phyloP scores from a whole-genome alignment of 2,888 invertebrate genomes.

The Bhutanitis thaidina region DNA sequence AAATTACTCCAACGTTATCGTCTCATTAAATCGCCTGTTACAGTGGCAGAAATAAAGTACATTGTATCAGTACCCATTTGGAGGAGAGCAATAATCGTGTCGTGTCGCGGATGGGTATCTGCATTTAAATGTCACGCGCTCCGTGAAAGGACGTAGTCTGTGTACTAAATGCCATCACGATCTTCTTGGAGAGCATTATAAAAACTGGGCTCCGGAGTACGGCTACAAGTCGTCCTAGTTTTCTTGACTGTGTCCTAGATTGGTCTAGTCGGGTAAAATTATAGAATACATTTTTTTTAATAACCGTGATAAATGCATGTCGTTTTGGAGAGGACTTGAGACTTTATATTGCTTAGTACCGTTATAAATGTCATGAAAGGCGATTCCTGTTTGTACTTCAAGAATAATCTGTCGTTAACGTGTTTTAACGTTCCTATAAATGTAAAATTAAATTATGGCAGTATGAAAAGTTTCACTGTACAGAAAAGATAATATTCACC shows the following conservation, averaged over 20 bases:
- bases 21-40: constrained; percentile 1
- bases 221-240: constrained; percentile 11
- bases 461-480: no score
- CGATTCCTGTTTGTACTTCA: no score
- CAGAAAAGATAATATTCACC: no score
- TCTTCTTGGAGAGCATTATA: constrained; percentile 48
- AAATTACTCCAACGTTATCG: constrained; percentile 3
- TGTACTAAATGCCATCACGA: constrained; percentile 63
- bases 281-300: background rate
- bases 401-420: no score
- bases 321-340: no score
- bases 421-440: no score
- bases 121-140: constrained; percentile 59
- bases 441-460: no score
- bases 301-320: no score
- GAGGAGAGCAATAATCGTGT: constrained; percentile 23
- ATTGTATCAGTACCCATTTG: constrained; percentile 21
- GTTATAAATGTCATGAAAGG: no score
- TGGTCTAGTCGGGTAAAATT: background rate
- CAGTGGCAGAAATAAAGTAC: constrained; percentile 13
- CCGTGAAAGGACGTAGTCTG: constrained; percentile 55
- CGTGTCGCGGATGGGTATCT: constrained; percentile 35
- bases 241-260: constrained; percentile 6
- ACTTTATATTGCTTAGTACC: no score
- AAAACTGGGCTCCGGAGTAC: constrained; percentile 32